Evolutionary conservation across 2,888 invertebrate species (phyloP), one percentile per base, ranked within the genome.

Genomic region (Hofmannophila pseudospretella): DNA sequence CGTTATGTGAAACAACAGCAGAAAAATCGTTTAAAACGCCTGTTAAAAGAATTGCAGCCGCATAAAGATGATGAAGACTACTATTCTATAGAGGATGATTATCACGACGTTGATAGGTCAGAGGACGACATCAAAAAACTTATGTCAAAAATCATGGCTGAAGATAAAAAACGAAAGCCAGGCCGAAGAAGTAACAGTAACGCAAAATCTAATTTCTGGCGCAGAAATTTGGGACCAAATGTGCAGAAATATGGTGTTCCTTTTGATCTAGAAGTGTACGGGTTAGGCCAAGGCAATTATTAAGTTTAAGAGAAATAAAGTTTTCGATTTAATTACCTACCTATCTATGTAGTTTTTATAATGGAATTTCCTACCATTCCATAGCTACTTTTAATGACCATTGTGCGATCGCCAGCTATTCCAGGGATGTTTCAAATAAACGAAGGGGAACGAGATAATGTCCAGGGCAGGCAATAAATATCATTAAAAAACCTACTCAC

Each of bases 231-330:
- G 2, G 40, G 43, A 1, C 34, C 47, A 8, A 42, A 51, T 4
- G 22, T 48, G 8, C 38, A 44, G 12, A 44, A 46, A 16, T 57
- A 52, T 23, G 77, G 74, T 1, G 46, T 73, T 1, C 81, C 81
- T 0, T 80, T 81, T 28, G 60, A 69, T 28, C 44, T 80, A 12
- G 53, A 74, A 13, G 38, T 79, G 2, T 48, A 72, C 30, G 80
- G 74, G 0, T 40, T 80, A 32, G 75, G 68, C 1, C 79, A 79
- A 52, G 42, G 65, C 2, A 68, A 65, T 42, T 47, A 55, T 10
- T 54, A 35, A 31, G 48, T 12, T 11, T 34, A 27, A 27, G 20
- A 19, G 4, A 25, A 28, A 20, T 11, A 22, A 36, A 38, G 22
- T 41, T 20, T 33, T 19, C 26, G 7, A 28, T 33, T 34, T 16